Evolutionary conservation across 2,797 vertebrate species (phyloP).

Genomic region (Pteronotus mesoamericanus): DNA sequence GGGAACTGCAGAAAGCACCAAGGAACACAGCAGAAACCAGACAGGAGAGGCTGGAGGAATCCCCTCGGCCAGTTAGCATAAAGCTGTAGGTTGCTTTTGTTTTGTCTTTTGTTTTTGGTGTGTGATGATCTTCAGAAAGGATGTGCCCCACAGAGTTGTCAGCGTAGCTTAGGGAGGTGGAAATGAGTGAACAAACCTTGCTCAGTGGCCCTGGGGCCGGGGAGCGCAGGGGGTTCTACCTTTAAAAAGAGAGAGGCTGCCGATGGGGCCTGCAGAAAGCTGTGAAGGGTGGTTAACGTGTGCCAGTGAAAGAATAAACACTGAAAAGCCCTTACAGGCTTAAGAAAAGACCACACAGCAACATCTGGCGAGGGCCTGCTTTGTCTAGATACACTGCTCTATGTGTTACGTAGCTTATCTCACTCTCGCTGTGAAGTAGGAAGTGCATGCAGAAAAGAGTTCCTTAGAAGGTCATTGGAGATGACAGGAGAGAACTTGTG

Average conservation of each 20-base stretch:
- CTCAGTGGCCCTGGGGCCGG: no score
- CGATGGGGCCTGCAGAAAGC: not conserved
- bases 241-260: not conserved
- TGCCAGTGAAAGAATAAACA: not conserved
- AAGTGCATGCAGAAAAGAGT: not conserved
- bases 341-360: not conserved
- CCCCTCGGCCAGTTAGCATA: not conserved
- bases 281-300: not conserved
- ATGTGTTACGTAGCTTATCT: not conserved
- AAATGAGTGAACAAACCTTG: not conserved
- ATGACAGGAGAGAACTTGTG: not conserved
- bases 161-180: not conserved
- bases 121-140: not conserved
- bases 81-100: not conserved
- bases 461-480: not conserved
- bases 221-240: not conserved
- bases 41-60: not conserved
- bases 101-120: no score
- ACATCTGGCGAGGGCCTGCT: not conserved
- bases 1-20: not conserved
- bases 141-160: not conserved
- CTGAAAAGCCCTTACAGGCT: not conserved
- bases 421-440: not conserved
- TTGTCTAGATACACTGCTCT: not conserved
- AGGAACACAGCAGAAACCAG: not conserved